A percentile compares a stretch with the other conserved stretches of the same genome.
Evolutionary conservation across 2,888 invertebrate genomes (phyloP).

Genomic region (Apomyelois bistriatella): DNA sequence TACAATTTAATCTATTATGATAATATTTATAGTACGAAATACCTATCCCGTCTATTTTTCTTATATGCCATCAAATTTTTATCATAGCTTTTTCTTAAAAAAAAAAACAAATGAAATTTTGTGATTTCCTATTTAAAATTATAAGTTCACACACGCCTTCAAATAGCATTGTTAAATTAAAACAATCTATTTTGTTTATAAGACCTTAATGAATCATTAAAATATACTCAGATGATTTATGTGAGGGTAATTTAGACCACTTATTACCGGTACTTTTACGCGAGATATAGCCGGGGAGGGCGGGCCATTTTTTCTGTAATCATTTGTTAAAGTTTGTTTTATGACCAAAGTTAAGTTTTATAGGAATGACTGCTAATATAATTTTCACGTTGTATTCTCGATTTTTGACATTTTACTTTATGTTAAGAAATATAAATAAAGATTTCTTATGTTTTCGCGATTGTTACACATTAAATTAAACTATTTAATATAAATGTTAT

Average conservation of each 20-base stretch:
- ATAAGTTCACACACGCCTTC: constrained; percentile 1
- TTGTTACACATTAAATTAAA: too few species aligned
- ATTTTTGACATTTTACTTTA: not conserved
- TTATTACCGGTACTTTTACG: constrained; percentile 7
- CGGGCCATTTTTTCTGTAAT: not conserved
- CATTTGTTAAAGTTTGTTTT: constrained; percentile 8
- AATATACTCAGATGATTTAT: constrained; percentile 11
- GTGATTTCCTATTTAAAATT: not conserved
- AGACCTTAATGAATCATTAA: constrained; percentile 13
- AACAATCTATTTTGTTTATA: constrained; percentile 20
- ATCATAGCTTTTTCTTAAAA: too few species aligned
- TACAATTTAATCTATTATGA: too few species aligned
- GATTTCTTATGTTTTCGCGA: too few species aligned
- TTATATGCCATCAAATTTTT: too few species aligned
- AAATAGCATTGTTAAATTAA: constrained; percentile 19
- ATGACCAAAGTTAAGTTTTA: constrained; percentile 10
- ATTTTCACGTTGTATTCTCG: constrained; percentile 1
- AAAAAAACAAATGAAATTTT: not conserved
- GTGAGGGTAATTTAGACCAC: constrained; percentile 9
- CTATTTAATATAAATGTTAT: too few species aligned
- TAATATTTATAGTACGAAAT: too few species aligned
- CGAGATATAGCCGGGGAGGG: not conserved
- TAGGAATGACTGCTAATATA: constrained; percentile 1
- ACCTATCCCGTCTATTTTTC: too few species aligned
- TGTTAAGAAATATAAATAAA: too few species aligned